These are phyloP conservation scores for Mirza zaza DNA, from an alignment of 2,113 vertebrate species.

Conservation along the genomic window DNA sequence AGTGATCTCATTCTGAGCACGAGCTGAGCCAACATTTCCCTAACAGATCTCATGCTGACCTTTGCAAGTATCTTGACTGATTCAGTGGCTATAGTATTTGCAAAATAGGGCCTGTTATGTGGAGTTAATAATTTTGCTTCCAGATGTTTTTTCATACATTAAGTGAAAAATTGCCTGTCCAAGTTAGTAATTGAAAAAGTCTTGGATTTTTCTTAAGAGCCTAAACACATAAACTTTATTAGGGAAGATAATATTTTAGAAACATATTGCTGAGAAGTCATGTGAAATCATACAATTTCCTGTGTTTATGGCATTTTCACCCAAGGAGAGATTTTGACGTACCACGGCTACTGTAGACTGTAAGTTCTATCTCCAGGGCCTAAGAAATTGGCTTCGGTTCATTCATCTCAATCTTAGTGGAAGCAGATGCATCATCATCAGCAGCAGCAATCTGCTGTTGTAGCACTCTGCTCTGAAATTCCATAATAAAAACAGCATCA, in stretches of 20 bases:
- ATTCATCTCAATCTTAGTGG: slow-evolving; percentile 60
- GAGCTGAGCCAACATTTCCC: background rate
- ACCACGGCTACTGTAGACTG: slow-evolving; percentile 73
- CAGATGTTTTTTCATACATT: background rate
- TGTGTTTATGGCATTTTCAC: background rate
- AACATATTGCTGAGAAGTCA: background rate
- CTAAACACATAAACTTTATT: background rate
- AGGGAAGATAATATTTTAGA: background rate
- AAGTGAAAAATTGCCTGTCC: background rate
- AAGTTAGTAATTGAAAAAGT: background rate
- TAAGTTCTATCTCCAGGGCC: slow-evolving; percentile 72
- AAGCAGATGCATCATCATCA: slow-evolving; percentile 59
- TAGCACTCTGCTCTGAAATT: slow-evolving; percentile 69
- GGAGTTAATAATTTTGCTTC: background rate
- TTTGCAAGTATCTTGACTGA: background rate
- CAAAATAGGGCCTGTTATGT: background rate
- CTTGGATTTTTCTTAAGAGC: background rate
- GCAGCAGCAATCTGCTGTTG: slow-evolving; percentile 36
- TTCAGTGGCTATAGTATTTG: background rate
- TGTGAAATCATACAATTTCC: background rate
- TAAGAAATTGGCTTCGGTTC: slow-evolving; percentile 78
- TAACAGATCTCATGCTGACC: background rate
- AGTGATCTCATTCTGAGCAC: background rate
- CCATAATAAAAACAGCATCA: background rate
- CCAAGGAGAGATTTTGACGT: background rate